A percentile compares a stretch with the other conserved stretches of the same genome.
Evolutionary conservation across 53 echinoderm and acorn worm species (phyloP).

Genomic region (Arbacia lixula): DNA sequence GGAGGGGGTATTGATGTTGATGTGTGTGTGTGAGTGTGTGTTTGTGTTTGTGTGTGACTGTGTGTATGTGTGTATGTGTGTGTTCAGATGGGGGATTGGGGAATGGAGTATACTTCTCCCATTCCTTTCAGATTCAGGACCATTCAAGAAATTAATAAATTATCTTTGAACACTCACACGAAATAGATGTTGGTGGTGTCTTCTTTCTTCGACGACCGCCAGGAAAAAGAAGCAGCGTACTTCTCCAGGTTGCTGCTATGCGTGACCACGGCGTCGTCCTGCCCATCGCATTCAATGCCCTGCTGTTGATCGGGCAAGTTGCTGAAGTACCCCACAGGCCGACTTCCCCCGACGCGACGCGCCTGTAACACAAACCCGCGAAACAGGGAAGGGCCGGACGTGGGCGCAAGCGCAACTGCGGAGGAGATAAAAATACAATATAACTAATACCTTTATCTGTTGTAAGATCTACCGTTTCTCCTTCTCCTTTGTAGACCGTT

Average conservation of each 20-base stretch:
- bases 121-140: too few relatives aligned
- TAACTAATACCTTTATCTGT: too few relatives aligned
- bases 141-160: too few relatives aligned
- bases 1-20: background rate
- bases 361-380: conserved; percentile 34
- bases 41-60: too few relatives aligned
- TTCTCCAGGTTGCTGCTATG: background rate
- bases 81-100: background rate
- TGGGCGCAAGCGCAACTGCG: too few relatives aligned
- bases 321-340: background rate
- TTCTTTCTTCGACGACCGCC: conserved; percentile 8
- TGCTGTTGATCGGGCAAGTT: conserved; percentile 4
- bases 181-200: conserved; percentile 3
- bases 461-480: too few relatives aligned
- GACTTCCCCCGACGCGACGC: conserved; percentile 21
- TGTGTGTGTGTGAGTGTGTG: too few relatives aligned
- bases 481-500: too few relatives aligned
- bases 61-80: too few relatives aligned
- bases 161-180: background rate
- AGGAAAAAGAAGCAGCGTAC: background rate
- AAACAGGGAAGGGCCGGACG: too few relatives aligned
- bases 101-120: too few relatives aligned
- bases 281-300: conserved; percentile 9
- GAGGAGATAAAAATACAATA: too few relatives aligned
- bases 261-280: conserved; percentile 14